Evolutionary conservation across 1,140 invertebrate genomes (phyloP).

Genomic region (Melanaphis sacchari): DNA sequence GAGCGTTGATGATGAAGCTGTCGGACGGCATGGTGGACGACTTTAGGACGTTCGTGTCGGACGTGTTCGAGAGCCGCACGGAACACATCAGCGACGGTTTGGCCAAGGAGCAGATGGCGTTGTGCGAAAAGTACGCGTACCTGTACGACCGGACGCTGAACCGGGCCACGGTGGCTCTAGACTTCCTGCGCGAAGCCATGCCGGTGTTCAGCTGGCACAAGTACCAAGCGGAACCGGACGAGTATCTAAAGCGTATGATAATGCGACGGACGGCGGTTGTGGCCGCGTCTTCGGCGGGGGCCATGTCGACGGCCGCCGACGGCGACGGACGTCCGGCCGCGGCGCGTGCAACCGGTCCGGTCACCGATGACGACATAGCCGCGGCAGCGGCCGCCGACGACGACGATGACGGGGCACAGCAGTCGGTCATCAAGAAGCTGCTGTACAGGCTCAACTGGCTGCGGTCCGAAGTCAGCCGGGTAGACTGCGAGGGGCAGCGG

Average conservation of each 20-base stretch:
- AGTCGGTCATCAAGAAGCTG: neutral
- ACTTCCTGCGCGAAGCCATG: slow-evolving; percentile 13
- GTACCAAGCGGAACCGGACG: neutral
- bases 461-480: slow-evolving; percentile 17
- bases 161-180: slow-evolving; percentile 30
- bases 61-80: slow-evolving; percentile 35
- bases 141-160: neutral
- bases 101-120: slow-evolving; percentile 24
- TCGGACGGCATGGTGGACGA: slow-evolving; percentile 28
- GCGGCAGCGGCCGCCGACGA: neutral
- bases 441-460: slow-evolving; percentile 30
- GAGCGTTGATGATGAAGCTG: neutral
- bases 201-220: slow-evolving; percentile 41
- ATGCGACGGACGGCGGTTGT: neutral
- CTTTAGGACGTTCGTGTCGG: neutral
- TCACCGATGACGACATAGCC: neutral
- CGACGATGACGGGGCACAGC: neutral
- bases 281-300: neutral
- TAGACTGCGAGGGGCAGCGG: neutral
- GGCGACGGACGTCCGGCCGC: neutral
- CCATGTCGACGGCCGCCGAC: neutral
- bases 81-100: slow-evolving; percentile 49
- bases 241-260: neutral
- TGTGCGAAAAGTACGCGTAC: slow-evolving; percentile 14
- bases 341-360: neutral